These are phyloP conservation scores for Xylocampa areola DNA, from an alignment of 2,888 invertebrate genomes.

Conservation along the genomic window DNA sequence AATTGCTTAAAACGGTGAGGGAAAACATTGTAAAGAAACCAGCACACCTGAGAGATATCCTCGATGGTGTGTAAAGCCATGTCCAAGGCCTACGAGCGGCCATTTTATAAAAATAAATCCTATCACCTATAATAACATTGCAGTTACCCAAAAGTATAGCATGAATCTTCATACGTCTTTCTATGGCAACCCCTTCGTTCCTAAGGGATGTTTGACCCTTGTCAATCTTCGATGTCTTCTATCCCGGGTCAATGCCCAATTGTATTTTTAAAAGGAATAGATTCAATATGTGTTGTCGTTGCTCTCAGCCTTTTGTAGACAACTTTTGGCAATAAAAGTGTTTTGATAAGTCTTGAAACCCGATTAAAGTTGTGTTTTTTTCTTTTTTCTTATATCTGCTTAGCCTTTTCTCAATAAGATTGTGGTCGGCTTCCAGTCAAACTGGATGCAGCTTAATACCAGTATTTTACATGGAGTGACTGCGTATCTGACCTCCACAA, in stretches of 20 bases:
- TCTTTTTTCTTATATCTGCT: too few relatives aligned
- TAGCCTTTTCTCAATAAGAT: too few relatives aligned
- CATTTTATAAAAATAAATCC: too few relatives aligned
- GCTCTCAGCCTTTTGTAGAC: slow-evolving; percentile 16
- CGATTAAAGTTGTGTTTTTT: background rate
- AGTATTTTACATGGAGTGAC: too few relatives aligned
- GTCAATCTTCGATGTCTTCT: slow-evolving; percentile 51
- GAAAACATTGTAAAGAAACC: too few relatives aligned
- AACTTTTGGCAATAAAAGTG: slow-evolving; percentile 1
- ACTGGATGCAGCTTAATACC: too few relatives aligned
- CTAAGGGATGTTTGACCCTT: slow-evolving; percentile 56
- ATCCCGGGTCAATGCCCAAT: slow-evolving; percentile 41
- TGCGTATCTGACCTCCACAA: too few relatives aligned
- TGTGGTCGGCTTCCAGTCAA: too few relatives aligned
- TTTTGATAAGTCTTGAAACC: background rate
- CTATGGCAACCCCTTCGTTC: slow-evolving; percentile 28
- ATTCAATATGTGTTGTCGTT: slow-evolving; percentile 47
- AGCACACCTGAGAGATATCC: too few relatives aligned
- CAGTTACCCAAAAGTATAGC: slow-evolving; percentile 38
- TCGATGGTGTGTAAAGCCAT: too few relatives aligned
- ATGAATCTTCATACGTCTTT: slow-evolving; percentile 51
- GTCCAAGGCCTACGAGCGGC: too few relatives aligned
- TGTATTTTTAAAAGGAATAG: slow-evolving; percentile 51
- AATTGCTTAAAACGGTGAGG: too few relatives aligned
- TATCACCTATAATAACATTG: slow-evolving; percentile 12